Percentiles rank a stretch among this genome's conserved stretches.
Evolutionary conservation across 1,140 invertebrate species (phyloP).

Genomic region (Apocrypta bakeri): DNA sequence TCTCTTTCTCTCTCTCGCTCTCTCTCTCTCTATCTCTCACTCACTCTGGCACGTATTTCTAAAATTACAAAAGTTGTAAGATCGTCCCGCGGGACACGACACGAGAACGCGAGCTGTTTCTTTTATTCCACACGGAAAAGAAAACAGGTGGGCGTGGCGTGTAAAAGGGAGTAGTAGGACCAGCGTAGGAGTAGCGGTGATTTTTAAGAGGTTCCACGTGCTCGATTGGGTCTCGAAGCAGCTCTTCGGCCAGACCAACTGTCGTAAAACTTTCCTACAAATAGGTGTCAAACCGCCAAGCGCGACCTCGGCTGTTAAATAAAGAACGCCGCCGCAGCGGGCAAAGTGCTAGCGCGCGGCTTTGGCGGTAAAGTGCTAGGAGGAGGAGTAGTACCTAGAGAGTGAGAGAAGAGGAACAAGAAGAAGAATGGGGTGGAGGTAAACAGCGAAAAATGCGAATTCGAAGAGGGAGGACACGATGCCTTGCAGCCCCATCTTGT

Average conservation of each 20-base stretch:
- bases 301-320: slow-evolving; percentile 33
- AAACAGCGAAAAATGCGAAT: slow-evolving; percentile 18
- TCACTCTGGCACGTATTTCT: not conserved
- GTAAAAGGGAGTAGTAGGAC: slow-evolving; percentile 32
- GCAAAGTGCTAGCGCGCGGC: slow-evolving; percentile 27
- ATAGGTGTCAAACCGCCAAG: slow-evolving; percentile 55
- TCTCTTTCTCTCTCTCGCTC: not conserved
- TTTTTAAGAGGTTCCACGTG: slow-evolving; percentile 41
- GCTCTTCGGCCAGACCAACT: slow-evolving; percentile 34
- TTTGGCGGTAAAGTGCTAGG: not conserved
- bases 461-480: slow-evolving; percentile 12
- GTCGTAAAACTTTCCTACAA: slow-evolving; percentile 59
- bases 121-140: not conserved
- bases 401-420: slow-evolving; percentile 22
- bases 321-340: slow-evolving; percentile 16
- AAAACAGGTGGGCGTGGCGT: slow-evolving; percentile 48
- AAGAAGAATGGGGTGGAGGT: slow-evolving; percentile 14
- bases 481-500: not conserved
- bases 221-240: slow-evolving; percentile 23
- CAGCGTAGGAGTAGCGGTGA: not conserved
- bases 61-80: slow-evolving; percentile 37
- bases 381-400: not conserved
- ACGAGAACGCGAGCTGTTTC: not conserved
- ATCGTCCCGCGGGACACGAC: not conserved
- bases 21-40: not conserved